Evolutionary conservation across 2,888 invertebrate species (phyloP), one percentile per base, ranked within the genome.

Genomic region (Arenicola marina): DNA sequence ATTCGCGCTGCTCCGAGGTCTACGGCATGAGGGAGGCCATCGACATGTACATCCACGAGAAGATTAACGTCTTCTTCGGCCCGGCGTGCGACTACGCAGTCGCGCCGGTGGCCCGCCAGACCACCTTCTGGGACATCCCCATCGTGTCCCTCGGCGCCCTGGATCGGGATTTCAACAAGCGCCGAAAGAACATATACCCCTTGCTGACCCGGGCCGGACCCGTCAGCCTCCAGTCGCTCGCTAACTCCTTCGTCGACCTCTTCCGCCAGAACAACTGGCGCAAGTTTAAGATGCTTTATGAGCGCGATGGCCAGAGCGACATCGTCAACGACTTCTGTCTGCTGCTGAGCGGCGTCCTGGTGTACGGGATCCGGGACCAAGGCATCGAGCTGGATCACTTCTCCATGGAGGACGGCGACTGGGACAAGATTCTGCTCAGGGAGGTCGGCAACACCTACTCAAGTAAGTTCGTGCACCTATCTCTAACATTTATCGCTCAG

Each of bases 41-140:
- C 56, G 64, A 75, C 46, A 69, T 74, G 26, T 75, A 73, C 62
- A 68, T 73, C 55, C 59, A 68, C 11, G 62, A 65, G 1, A 54
- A 63, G 4, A 71, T 75, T 2, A 68, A 76, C 60, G 72, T 76
- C 15, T 79, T 79, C 56, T 67, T 82, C 32, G 82, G 82, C 0
- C 82, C 82, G 0, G 73, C 75, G 1, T 80, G 79, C 64, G 81
- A 81, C 62, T 81, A 92, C 48, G 93, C 93, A 1, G 81, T 94
- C 72, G 94, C 94, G 76, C 93, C 94, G 0, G 93, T 95, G 1
- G 93, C 93, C 2, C 86, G 93, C 62, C 87, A 94, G 60, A 92
- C 92, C 0, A 91, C 92, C 4, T 73, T 92, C 80, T 94, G 94
- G 94, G 92, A 93, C 81, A 89, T 91, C 0, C 93, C 94, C 0